Percentiles rank a stretch among this genome's conserved stretches.
Conservation (phyloP, 2,888 invertebrate genomes). For the Chromoteleia sp. region DNA sequence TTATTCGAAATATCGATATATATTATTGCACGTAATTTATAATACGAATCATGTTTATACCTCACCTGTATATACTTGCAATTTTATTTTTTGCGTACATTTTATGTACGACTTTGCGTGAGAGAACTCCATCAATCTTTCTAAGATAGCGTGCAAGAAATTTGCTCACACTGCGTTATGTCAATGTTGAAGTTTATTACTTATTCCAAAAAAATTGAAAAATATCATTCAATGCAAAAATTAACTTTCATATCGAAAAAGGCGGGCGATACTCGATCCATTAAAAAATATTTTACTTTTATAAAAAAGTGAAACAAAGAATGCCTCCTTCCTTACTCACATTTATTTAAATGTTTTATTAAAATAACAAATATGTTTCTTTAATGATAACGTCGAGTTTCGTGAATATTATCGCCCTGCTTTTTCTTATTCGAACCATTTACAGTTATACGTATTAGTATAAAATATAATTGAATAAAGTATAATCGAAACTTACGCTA, state of each 20-base stretch:
- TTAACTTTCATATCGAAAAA: background rate
- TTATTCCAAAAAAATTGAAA: constrained; percentile 7
- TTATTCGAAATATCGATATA: background rate
- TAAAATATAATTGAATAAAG: no score
- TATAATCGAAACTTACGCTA: constrained; percentile 90
- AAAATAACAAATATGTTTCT: no score
- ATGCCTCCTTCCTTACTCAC: no score
- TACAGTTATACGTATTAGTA: no score
- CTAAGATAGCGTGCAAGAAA: constrained; percentile 46
- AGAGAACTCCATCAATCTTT: constrained; percentile 50
- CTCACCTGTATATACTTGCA: background rate
- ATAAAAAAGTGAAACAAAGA: no score
- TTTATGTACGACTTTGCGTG: constrained; percentile 46
- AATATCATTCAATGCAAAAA: background rate
- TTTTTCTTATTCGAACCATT: no score
- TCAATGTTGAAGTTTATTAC: constrained; percentile 55
- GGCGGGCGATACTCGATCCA: no score
- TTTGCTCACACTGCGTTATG: constrained; percentile 53
- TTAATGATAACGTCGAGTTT: no score
- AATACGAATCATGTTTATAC: constrained; percentile 19
- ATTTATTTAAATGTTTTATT: no score
- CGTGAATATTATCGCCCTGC: no score
- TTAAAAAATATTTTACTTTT: no score
- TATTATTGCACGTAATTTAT: constrained; percentile 8
- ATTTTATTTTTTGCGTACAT: constrained; percentile 32